Percentiles rank a stretch among this genome's conserved stretches.
Evolutionary conservation across 2,888 invertebrate genomes (phyloP).

Genomic region (Tenthredo distinguenda): DNA sequence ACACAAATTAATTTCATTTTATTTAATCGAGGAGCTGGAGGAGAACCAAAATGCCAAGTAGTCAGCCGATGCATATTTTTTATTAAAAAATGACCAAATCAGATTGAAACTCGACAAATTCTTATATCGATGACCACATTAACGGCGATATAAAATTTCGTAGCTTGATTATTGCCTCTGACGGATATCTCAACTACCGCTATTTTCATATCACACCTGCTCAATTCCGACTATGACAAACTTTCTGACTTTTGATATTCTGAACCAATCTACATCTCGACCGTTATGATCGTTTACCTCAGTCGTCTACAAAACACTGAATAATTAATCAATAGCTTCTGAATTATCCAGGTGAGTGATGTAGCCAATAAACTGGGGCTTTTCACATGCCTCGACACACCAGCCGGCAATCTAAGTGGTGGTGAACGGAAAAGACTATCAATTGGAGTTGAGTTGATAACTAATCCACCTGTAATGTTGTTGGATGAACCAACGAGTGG

Average conservation of each 20-base stretch:
- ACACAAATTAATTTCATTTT: too few relatives aligned
- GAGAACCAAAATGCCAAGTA: not conserved
- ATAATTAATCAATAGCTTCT: not conserved
- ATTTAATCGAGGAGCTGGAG: not conserved
- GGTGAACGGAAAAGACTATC: constrained; percentile 83
- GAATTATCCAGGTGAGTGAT: constrained; percentile 77
- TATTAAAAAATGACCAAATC: not conserved
- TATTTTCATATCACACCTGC: not conserved
- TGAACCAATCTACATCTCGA: not conserved
- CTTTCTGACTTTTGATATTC: not conserved
- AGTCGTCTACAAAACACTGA: not conserved
- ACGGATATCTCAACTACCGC: not conserved
- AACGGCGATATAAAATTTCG: not conserved
- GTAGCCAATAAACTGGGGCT: constrained; percentile 80
- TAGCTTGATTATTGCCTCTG: not conserved
- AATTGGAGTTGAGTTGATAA: constrained; percentile 82
- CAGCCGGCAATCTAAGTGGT: constrained; percentile 80
- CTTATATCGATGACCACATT: not conserved
- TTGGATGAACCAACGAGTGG: constrained; percentile 84
- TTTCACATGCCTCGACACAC: constrained; percentile 78
- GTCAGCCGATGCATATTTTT: too few relatives aligned
- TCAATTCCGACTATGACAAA: not conserved
- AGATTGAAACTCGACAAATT: not conserved
- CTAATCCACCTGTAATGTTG: constrained; percentile 82
- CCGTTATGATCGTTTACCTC: not conserved